A percentile compares a stretch with the other conserved stretches of the same genome.
Conservation (phyloP, 2,888 invertebrate genomes). For the Caenorhabditis sinica region DNA sequence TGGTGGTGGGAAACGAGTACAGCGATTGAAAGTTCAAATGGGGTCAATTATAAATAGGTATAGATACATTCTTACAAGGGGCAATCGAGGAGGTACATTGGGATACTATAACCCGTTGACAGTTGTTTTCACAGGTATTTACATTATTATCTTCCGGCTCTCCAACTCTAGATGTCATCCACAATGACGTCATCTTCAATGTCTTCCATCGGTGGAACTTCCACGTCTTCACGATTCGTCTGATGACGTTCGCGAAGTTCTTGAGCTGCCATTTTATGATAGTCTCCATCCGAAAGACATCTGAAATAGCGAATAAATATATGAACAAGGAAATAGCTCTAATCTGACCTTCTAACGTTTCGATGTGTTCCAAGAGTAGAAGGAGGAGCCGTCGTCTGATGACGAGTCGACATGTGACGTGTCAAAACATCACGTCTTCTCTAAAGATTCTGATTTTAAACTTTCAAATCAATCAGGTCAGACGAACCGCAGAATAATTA, state of each 20-base stretch:
- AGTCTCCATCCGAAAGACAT: constrained; percentile 64
- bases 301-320: too few species aligned
- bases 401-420: constrained; percentile 82
- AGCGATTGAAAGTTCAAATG: constrained; percentile 33
- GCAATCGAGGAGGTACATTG: constrained; percentile 23
- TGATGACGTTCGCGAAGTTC: constrained; percentile 56
- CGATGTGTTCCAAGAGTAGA: constrained; percentile 69
- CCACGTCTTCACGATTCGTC: constrained; percentile 59
- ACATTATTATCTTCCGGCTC: too few species aligned
- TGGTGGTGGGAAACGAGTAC: neutral
- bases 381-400: constrained; percentile 74
- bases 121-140: constrained; percentile 45
- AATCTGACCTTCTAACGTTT: constrained; percentile 64
- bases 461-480: neutral
- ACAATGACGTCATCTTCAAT: constrained; percentile 76
- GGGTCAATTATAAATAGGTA: constrained; percentile 17
- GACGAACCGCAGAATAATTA: constrained; percentile 80
- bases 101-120: constrained; percentile 18
- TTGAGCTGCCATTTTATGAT: constrained; percentile 54
- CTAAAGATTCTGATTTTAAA: constrained; percentile 59
- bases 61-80: neutral
- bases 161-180: constrained; percentile 59
- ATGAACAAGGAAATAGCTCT: neutral
- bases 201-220: constrained; percentile 70
- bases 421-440: constrained; percentile 81